phyloP scores from a whole-genome alignment of 2,113 vertebrate species.

The Holacanthus passer region DNA sequence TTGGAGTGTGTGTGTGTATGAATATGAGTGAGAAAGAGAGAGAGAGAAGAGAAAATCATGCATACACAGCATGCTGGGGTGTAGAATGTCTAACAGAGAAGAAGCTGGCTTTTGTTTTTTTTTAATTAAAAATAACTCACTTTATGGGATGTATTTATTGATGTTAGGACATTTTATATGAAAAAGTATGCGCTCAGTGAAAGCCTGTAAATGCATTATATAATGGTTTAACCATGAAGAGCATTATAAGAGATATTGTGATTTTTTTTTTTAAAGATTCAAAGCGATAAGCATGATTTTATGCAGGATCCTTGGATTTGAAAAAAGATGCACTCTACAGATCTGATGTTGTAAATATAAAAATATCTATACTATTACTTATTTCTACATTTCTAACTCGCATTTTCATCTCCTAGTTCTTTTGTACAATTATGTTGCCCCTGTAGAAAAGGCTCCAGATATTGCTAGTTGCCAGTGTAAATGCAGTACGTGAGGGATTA shows the following conservation, averaged over 20 bases:
- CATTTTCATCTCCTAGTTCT: slow-evolving; percentile 31
- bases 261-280: slow-evolving; percentile 7
- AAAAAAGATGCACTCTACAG: slow-evolving; percentile 4
- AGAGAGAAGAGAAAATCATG: neutral
- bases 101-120: slow-evolving; percentile 24
- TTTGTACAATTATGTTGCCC: slow-evolving; percentile 49
- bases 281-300: slow-evolving; percentile 17
- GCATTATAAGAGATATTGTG: neutral
- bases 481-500: slow-evolving; percentile 58
- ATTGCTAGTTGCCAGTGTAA: slow-evolving; percentile 47
- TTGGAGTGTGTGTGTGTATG: neutral
- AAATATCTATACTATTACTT: slow-evolving; percentile 50
- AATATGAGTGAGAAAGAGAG: neutral
- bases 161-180: slow-evolving; percentile 49
- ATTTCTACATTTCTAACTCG: slow-evolving; percentile 63
- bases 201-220: slow-evolving; percentile 55
- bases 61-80: neutral
- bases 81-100: slow-evolving; percentile 26
- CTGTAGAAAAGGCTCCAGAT: slow-evolving; percentile 48
- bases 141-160: slow-evolving; percentile 34
- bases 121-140: slow-evolving; percentile 8
- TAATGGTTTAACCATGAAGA: slow-evolving; percentile 1
- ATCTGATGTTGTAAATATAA: slow-evolving; percentile 62
- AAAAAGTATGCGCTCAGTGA: slow-evolving; percentile 6
- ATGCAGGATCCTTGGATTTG: slow-evolving; percentile 14